These are phyloP conservation scores for Drosophila sp. DNA, from an alignment of 1,140 invertebrate species.

Conservation along the genomic window DNA sequence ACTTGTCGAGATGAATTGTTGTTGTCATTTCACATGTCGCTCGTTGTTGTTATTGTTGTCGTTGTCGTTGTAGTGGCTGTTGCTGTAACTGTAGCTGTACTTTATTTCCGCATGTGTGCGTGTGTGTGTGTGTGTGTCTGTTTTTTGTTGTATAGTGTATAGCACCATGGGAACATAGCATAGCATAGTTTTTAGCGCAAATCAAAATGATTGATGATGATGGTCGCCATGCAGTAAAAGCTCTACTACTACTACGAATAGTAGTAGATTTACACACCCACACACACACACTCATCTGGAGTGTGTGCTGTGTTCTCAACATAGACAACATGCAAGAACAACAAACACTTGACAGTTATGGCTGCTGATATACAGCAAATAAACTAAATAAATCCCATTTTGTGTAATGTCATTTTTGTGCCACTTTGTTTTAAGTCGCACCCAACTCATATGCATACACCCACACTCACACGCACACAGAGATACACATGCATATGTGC, in stretches of 20 bases:
- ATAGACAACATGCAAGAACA: slow-evolving; percentile 38
- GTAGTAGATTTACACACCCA: slow-evolving; percentile 16
- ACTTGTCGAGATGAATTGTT: slow-evolving; percentile 82
- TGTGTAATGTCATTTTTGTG: slow-evolving; percentile 75
- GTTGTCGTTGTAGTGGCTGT: slow-evolving; percentile 41
- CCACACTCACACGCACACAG: neutral
- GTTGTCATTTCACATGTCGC: slow-evolving; percentile 71
- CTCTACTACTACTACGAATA: slow-evolving; percentile 48
- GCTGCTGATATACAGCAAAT: slow-evolving; percentile 81
- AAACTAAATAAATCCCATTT: slow-evolving; percentile 79
- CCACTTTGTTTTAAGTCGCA: slow-evolving; percentile 47
- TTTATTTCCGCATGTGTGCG: slow-evolving; percentile 48
- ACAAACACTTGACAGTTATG: slow-evolving; percentile 77
- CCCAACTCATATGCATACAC: slow-evolving; percentile 7
- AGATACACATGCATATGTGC: neutral
- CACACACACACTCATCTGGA: slow-evolving; percentile 12
- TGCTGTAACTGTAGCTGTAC: slow-evolving; percentile 43
- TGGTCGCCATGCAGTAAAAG: slow-evolving; percentile 58
- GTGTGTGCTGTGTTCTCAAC: slow-evolving; percentile 41
- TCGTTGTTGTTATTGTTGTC: slow-evolving; percentile 35
- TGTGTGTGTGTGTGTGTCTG: slow-evolving; percentile 29
- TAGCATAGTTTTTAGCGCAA: slow-evolving; percentile 79
- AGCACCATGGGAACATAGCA: slow-evolving; percentile 51
- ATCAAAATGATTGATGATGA: slow-evolving; percentile 82
- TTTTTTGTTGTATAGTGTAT: slow-evolving; percentile 53